Evolutionary conservation across 2,113 vertebrate species (phyloP).

Genomic region (Calidris pygmaea): DNA sequence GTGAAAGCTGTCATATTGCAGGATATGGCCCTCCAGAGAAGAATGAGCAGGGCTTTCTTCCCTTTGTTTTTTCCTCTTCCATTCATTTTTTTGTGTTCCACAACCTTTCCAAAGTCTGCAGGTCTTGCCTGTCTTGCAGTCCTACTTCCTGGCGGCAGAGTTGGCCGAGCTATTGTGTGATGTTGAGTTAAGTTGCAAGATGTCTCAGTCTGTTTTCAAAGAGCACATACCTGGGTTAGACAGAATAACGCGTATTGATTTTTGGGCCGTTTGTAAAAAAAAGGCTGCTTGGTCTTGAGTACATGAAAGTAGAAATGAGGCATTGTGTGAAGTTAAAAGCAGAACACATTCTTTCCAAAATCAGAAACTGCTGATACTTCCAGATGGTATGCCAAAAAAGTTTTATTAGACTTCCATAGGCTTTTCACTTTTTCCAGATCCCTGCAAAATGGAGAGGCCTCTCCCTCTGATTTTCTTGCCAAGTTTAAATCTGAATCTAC

Average conservation of each 20-base stretch:
- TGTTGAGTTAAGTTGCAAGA: not conserved
- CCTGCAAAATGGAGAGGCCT: not conserved
- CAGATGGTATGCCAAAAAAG: not conserved
- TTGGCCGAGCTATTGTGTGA: not conserved
- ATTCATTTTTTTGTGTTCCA: not conserved
- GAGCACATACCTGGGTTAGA: not conserved
- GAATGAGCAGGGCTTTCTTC: not conserved
- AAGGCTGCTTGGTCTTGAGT: not conserved
- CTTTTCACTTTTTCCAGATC: conserved; percentile 28
- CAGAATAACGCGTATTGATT: not conserved
- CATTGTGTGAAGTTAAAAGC: conserved; percentile 51
- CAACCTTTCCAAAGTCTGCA: not conserved
- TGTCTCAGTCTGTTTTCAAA: conserved; percentile 26
- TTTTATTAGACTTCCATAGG: conserved; percentile 18
- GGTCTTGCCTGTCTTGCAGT: not conserved
- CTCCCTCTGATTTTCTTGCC: conserved; percentile 32
- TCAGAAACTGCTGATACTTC: conserved; percentile 12
- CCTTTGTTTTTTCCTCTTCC: not conserved
- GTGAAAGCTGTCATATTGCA: not conserved
- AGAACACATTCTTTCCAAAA: not conserved
- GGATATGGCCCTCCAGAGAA: not conserved
- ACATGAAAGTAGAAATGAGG: conserved; percentile 28
- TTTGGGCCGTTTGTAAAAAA: not conserved
- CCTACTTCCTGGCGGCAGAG: not conserved
- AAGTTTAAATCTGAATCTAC: conserved; percentile 45